A percentile compares a stretch with the other conserved stretches of the same genome.
These are phyloP conservation scores for Myotis brandtii DNA, from an alignment of 2,113 vertebrate species.

Conservation along the genomic window DNA sequence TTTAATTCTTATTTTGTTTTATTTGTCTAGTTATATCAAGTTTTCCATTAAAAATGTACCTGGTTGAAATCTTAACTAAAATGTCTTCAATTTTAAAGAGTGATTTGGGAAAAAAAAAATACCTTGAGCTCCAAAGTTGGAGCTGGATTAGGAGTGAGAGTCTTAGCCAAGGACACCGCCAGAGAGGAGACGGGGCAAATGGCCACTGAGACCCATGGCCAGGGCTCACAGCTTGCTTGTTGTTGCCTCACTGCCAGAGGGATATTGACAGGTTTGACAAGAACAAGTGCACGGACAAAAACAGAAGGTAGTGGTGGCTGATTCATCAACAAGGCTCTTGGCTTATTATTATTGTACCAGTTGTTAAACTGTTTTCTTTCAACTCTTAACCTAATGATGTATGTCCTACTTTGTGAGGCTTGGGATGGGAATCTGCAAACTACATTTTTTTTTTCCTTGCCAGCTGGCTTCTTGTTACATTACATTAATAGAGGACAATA, in stretches of 20 bases:
- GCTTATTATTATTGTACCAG: not conserved
- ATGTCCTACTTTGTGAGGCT: not conserved
- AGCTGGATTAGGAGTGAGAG: not conserved
- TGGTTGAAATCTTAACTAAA: not conserved
- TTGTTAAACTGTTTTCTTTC: conserved; percentile 46
- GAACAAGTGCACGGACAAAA: not conserved
- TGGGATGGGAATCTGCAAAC: not conserved
- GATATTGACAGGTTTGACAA: not conserved
- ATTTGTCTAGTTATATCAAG: not conserved
- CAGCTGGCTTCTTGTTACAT: not conserved
- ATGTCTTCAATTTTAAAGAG: not conserved
- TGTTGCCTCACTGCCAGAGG: not conserved
- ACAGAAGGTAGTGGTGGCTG: not conserved
- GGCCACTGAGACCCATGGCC: not conserved
- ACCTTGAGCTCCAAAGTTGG: not conserved
- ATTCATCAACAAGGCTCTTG: not conserved
- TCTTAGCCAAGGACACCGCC: not conserved
- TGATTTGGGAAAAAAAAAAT: not conserved
- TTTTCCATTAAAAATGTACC: not conserved
- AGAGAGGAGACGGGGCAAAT: not conserved
- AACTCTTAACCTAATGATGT: conserved; percentile 11
- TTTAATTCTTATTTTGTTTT: not conserved
- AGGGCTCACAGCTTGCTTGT: not conserved
- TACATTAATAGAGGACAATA: not conserved
- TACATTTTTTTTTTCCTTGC: not conserved